Evolutionary conservation across 2,797 vertebrate genomes (phyloP).

Genomic region (Lepilemur ruficaudatus): DNA sequence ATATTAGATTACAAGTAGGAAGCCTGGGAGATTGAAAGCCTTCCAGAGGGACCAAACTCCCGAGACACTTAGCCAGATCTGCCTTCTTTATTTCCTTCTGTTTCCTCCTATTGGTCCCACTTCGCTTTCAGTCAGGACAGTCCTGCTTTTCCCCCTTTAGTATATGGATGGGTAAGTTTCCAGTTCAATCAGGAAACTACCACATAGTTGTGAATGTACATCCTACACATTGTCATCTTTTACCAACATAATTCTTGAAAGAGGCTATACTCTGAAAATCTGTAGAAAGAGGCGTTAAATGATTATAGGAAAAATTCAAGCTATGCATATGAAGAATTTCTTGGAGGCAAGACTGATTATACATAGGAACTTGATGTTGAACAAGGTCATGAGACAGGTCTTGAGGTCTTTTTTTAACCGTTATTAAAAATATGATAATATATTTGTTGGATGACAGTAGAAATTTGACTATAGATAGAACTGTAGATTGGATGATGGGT

Average conservation of each 20-base stretch:
- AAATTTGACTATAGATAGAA: constrained; percentile 15
- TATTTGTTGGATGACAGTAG: background rate
- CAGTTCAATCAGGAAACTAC: background rate
- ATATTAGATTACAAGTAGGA: background rate
- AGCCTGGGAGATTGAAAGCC: background rate
- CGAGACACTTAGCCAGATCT: background rate
- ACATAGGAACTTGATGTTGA: background rate
- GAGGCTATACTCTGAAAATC: background rate
- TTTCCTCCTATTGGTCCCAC: background rate
- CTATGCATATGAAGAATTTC: background rate
- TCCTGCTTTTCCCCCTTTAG: background rate
- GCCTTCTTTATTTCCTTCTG: background rate
- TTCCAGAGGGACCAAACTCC: background rate
- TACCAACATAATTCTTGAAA: constrained; percentile 24
- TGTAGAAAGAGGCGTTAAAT: background rate
- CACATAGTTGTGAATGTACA: background rate
- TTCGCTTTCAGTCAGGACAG: background rate
- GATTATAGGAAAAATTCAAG: background rate
- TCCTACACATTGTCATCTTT: background rate
- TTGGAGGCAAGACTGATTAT: background rate
- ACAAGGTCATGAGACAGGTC: background rate
- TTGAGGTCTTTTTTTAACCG: background rate
- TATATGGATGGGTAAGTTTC: background rate
- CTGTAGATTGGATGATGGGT: background rate
- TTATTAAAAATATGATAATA: background rate